phyloP scores from a whole-genome alignment of 2,797 vertebrate genomes.

The Corythornis leucogaster region DNA sequence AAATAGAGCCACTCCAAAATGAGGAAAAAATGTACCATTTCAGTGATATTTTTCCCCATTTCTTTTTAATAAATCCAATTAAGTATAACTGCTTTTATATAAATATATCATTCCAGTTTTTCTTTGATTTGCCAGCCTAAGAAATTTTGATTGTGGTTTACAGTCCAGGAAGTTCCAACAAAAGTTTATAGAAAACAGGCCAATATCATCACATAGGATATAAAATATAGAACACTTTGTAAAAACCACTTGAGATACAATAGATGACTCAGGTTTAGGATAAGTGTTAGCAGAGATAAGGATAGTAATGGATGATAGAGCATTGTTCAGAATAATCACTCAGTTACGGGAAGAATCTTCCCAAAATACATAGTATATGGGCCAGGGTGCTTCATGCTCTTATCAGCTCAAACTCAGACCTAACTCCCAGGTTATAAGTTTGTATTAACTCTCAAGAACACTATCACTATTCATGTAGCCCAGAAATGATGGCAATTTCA shows the following conservation, averaged over 20 bases:
- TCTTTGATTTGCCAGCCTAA: background rate
- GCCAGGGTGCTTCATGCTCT: background rate
- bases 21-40: background rate
- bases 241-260: constrained; percentile 55
- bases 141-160: background rate
- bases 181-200: background rate
- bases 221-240: constrained; percentile 12
- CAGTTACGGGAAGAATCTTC: constrained; percentile 4
- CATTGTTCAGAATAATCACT: constrained; percentile 45
- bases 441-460: background rate
- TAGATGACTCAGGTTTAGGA: constrained; percentile 43
- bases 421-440: background rate
- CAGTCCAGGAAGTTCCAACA: constrained; percentile 31
- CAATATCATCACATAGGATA: background rate
- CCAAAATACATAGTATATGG: background rate
- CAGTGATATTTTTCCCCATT: background rate
- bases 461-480: background rate
- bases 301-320: constrained; percentile 14
- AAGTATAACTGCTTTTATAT: background rate
- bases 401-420: background rate
- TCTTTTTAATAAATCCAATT: background rate
- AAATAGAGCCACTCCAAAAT: background rate
- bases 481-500: background rate
- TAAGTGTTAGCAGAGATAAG: constrained; percentile 54
- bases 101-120: background rate